Evolutionary conservation across 2,888 invertebrate genomes (phyloP), one percentile per base, ranked within the genome.

Genomic region (Drosophila testacea): DNA sequence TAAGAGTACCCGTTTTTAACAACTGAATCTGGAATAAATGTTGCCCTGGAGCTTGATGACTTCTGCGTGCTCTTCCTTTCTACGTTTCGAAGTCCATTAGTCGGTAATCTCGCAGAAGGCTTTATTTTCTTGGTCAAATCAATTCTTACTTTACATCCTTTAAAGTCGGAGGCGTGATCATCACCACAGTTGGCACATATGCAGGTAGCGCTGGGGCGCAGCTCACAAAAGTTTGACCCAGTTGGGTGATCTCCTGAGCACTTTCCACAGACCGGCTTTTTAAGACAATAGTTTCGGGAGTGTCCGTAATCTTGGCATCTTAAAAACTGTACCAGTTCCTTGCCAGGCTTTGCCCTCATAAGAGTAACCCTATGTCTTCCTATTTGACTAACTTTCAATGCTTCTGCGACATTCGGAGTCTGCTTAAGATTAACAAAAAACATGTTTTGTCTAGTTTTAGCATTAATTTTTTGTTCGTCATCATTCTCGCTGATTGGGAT

Each of bases 221-320:
- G 9, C 2, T 39, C 28, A 28, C 27, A 39, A 11, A 13, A n/a
- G 27, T 39, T 52, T 10, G 39, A 52, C 9, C 39, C 27, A 27
- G 52, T 52, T 6, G 7, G 11, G 10, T 52, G 52, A 28, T 28
- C 39, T 2, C 39, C 52, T 13, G 52, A 52, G 10, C 52, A 39
- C 13, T 52, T 52, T 1, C 52, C 52, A 39, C 51, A 60, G 30
- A 55, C 47, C 27, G 62, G 55, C 6, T 48, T 47, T 54, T 55
- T 55, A 11, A 62, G 34, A 6, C 51, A 64, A 32, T 52, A 51
- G 13, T 62, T 62, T 32, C 48, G 47, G 5, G 54, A 55, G 10
- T 62, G 64, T 9, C 51, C 64, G 7, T 51, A 46, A 4, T 51
- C 59, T 52, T 52, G 46, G 30, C 57, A 57, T 27, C 52, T 51